A percentile compares a stretch with the other conserved stretches of the same genome.
Evolutionary conservation across 2,113 vertebrate genomes (phyloP).

Genomic region (Lota lota): DNA sequence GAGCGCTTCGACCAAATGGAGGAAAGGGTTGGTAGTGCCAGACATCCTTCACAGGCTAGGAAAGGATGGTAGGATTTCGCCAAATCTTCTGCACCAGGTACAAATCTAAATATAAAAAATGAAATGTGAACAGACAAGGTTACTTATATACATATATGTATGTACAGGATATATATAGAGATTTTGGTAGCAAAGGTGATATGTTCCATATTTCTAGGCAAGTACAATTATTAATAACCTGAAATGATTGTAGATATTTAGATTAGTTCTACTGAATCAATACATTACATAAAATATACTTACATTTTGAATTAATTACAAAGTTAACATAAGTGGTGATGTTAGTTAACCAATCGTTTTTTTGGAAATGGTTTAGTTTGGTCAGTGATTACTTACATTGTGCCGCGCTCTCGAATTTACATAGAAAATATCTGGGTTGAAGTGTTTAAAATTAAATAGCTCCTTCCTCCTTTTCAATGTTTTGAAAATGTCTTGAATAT

Average conservation of each 20-base stretch:
- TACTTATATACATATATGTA: not conserved
- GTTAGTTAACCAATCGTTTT: too few species aligned
- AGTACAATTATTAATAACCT: not conserved
- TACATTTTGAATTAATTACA: too few species aligned
- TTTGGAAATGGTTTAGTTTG: too few species aligned
- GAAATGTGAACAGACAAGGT: not conserved
- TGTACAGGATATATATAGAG: not conserved
- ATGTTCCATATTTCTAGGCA: not conserved
- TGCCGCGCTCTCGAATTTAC: too few species aligned
- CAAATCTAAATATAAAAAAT: not conserved
- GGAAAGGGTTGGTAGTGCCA: slow-evolving; percentile 81
- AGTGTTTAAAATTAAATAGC: too few species aligned
- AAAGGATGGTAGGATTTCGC: not conserved
- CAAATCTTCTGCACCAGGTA: not conserved
- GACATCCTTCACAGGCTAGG: slow-evolving; percentile 23
- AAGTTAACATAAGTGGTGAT: too few species aligned
- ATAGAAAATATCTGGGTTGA: too few species aligned
- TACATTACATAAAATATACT: too few species aligned
- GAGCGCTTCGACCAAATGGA: slow-evolving; percentile 77
- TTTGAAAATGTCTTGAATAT: too few species aligned
- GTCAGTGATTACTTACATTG: too few species aligned
- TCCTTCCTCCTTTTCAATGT: too few species aligned
- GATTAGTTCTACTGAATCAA: too few species aligned
- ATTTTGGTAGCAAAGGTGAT: not conserved
- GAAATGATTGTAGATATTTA: not conserved